Evolutionary conservation across 2,888 invertebrate species (phyloP).

Genomic region (Calameuta idolon): DNA sequence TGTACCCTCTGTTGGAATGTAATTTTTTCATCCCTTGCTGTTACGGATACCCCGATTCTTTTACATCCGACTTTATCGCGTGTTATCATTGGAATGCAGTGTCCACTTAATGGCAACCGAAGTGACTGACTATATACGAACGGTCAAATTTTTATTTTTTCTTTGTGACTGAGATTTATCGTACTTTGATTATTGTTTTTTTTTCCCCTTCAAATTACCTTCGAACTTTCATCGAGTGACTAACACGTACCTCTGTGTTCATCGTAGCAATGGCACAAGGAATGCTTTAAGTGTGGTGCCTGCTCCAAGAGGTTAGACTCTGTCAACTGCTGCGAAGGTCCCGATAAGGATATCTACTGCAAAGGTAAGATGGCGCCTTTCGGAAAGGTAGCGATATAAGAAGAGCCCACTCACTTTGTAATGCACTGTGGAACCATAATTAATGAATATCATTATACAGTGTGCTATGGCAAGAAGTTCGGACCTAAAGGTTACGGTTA

Average conservation of each 20-base stretch:
- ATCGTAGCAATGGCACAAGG: slow-evolving; percentile 89
- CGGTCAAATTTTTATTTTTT: neutral
- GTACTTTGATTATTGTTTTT: slow-evolving; percentile 24
- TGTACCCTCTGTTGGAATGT: neutral
- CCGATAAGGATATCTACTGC: slow-evolving; percentile 96
- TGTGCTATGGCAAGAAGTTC: slow-evolving; percentile 97
- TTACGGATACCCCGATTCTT: neutral
- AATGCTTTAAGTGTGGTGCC: slow-evolving; percentile 92
- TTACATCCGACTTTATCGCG: no score
- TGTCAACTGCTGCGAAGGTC: slow-evolving; percentile 91
- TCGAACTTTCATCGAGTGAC: slow-evolving; percentile 44
- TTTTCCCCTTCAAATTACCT: slow-evolving; percentile 18
- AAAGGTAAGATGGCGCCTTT: slow-evolving; percentile 76
- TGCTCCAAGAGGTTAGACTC: slow-evolving; percentile 91
- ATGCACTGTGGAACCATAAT: slow-evolving; percentile 26
- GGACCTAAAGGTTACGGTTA: slow-evolving; percentile 98
- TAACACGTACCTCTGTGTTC: slow-evolving; percentile 59
- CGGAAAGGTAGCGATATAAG: slow-evolving; percentile 22
- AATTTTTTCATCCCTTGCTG: neutral
- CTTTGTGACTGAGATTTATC: slow-evolving; percentile 28
- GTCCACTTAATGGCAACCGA: neutral
- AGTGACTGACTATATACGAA: neutral
- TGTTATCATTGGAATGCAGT: neutral
- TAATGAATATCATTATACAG: slow-evolving; percentile 69
- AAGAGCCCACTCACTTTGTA: neutral